Percentiles rank a stretch among this genome's conserved stretches.
Conservation (phyloP, 2,113 vertebrate species). For the Lepisosteus oculatus region DNA sequence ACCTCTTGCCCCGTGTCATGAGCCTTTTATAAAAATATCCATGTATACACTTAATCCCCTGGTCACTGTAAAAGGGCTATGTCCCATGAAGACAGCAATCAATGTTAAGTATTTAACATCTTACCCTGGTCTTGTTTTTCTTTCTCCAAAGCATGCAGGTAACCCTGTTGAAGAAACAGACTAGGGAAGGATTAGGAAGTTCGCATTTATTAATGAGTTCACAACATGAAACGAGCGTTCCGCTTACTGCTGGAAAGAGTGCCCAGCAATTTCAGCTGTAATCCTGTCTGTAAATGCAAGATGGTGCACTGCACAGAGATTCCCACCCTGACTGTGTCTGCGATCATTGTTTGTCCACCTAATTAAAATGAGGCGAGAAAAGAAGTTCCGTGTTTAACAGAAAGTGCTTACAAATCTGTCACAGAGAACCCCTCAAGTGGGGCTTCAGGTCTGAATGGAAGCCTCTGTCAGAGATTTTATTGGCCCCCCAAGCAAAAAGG, state of each 20-base stretch:
- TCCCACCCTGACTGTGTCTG: constrained; percentile 59
- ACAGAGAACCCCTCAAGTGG: constrained; percentile 46
- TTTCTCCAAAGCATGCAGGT: neutral
- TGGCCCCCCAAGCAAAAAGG: constrained; percentile 22
- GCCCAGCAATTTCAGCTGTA: constrained; percentile 13
- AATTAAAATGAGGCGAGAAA: constrained; percentile 41
- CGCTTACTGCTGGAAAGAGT: neutral
- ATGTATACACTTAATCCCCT: neutral
- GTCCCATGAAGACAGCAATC: neutral
- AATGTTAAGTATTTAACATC: neutral
- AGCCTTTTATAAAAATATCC: too few relatives aligned
- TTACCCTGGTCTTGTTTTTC: neutral
- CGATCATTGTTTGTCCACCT: constrained; percentile 48
- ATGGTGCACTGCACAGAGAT: constrained; percentile 45
- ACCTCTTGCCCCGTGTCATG: too few relatives aligned
- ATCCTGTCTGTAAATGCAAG: constrained; percentile 49
- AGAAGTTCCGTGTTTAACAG: constrained; percentile 48
- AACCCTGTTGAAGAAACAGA: neutral
- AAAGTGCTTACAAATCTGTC: constrained; percentile 53
- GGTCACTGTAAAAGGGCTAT: neutral
- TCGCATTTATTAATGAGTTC: constrained; percentile 4
- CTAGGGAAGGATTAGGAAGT: constrained; percentile 16
- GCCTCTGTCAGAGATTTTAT: constrained; percentile 4
- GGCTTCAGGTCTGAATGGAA: constrained; percentile 31
- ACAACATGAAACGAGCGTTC: constrained; percentile 3